These are phyloP conservation scores for Odontothrips loti DNA, from an alignment of 2,888 invertebrate species.

Conservation along the genomic window DNA sequence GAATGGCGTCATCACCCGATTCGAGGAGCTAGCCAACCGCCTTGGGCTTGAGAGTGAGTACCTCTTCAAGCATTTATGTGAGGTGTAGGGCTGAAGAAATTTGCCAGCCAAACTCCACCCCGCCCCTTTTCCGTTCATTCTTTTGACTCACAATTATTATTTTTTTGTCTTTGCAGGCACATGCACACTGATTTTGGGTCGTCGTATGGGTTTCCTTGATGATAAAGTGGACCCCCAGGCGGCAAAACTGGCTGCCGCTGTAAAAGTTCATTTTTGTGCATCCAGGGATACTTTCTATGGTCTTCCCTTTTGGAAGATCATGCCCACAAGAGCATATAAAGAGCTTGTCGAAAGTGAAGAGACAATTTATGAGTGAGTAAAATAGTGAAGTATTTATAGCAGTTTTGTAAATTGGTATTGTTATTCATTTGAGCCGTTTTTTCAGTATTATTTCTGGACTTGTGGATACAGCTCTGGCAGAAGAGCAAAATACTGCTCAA, in stretches of 20 bases:
- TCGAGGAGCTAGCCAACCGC: conserved; percentile 70
- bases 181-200: conserved; percentile 72
- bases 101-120: neutral
- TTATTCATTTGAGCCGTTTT: conserved; percentile 32
- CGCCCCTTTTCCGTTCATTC: conserved; percentile 42
- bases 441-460: conserved; percentile 71
- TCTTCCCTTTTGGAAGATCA: conserved; percentile 75
- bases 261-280: conserved; percentile 63
- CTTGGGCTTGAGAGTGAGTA: conserved; percentile 73
- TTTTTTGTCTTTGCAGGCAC: conserved; percentile 53
- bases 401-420: neutral
- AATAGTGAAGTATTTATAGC: conserved; percentile 31
- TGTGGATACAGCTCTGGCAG: conserved; percentile 62
- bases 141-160: conserved; percentile 40
- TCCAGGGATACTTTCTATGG: conserved; percentile 79
- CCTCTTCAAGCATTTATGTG: conserved; percentile 28
- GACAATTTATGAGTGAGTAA: conserved; percentile 68
- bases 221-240: conserved; percentile 53
- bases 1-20: conserved; percentile 54
- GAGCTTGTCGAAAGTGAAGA: conserved; percentile 71
- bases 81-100: no score
- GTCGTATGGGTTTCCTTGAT: conserved; percentile 71
- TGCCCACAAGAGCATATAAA: conserved; percentile 66
- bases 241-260: conserved; percentile 64
- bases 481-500: conserved; percentile 54